Evolutionary conservation across 2,113 vertebrate species (phyloP).

Genomic region (Pelobates fuscus): DNA sequence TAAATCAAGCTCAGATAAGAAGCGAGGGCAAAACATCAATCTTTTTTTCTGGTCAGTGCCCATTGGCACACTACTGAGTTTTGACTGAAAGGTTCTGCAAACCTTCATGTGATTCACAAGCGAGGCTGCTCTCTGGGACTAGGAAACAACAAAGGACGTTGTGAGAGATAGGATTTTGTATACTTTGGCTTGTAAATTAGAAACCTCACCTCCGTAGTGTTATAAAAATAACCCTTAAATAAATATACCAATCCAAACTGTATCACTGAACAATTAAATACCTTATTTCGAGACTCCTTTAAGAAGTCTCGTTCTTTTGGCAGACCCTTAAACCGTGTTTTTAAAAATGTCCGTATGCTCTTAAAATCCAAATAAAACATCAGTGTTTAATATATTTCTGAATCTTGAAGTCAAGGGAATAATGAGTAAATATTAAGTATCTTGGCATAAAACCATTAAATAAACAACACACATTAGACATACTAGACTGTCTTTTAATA

Average conservation of each 20-base stretch:
- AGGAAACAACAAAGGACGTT: slow-evolving; percentile 65
- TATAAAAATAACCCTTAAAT: slow-evolving; percentile 8
- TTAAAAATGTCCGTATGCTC: neutral
- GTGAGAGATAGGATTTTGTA: slow-evolving; percentile 57
- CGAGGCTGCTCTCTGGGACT: slow-evolving; percentile 54
- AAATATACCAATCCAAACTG: slow-evolving; percentile 41
- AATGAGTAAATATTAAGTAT: no score
- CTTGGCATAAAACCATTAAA: no score
- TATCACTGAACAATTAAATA: slow-evolving; percentile 44
- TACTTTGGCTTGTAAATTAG: slow-evolving; percentile 61
- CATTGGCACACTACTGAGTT: slow-evolving; percentile 66
- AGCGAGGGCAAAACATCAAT: slow-evolving; percentile 72
- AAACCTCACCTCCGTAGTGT: slow-evolving; percentile 51
- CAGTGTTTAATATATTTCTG: neutral
- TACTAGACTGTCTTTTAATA: no score
- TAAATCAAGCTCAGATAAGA: slow-evolving; percentile 80
- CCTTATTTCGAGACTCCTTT: neutral
- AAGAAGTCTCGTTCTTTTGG: neutral
- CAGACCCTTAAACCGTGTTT: neutral
- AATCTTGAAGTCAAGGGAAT: neutral
- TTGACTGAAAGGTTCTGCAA: slow-evolving; percentile 68
- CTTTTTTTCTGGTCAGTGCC: slow-evolving; percentile 63
- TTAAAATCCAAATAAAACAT: slow-evolving; percentile 10
- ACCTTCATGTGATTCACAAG: slow-evolving; percentile 64
- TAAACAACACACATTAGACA: no score